Evolutionary conservation across 2,888 invertebrate species (phyloP).

Genomic region (Sphecodes monilicornis): DNA sequence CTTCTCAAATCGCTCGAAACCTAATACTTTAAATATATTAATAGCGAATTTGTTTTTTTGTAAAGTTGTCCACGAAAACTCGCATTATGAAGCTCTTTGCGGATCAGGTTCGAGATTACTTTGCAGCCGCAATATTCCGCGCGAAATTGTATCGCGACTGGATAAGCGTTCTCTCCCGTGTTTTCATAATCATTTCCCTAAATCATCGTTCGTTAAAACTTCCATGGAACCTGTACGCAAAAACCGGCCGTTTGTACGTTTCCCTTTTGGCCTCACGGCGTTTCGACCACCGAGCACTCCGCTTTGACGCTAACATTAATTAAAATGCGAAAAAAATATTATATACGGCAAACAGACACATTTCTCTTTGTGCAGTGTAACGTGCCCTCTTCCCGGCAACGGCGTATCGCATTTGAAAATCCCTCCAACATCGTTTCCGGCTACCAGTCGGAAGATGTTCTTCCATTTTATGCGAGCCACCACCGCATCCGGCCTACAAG

Average conservation of each 20-base stretch:
- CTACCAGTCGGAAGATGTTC: not conserved
- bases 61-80: not conserved
- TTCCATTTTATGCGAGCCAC: not conserved
- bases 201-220: conserved; percentile 50
- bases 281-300: conserved; percentile 10
- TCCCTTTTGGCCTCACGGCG: not conserved
- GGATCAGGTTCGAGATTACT: conserved; percentile 28
- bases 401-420: conserved; percentile 22
- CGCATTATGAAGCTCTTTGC: conserved; percentile 27
- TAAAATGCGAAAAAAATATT: conserved; percentile 39
- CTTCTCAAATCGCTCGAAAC: not conserved
- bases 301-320: conserved; percentile 45
- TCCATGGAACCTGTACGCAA: conserved; percentile 6
- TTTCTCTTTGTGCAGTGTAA: conserved; percentile 9
- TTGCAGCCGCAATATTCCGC: conserved; percentile 17
- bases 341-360: conserved; percentile 1
- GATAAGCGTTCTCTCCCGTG: conserved; percentile 11
- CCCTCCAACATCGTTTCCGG: not conserved
- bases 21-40: not conserved
- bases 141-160: conserved; percentile 35
- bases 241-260: conserved; percentile 1
- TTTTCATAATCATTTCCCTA: conserved; percentile 32
- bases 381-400: not conserved
- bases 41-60: not conserved
- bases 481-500: not conserved